Base-by-base conservation (phyloP, 2,113 vertebrate genomes). In the Ochotona curzoniae region DNA sequence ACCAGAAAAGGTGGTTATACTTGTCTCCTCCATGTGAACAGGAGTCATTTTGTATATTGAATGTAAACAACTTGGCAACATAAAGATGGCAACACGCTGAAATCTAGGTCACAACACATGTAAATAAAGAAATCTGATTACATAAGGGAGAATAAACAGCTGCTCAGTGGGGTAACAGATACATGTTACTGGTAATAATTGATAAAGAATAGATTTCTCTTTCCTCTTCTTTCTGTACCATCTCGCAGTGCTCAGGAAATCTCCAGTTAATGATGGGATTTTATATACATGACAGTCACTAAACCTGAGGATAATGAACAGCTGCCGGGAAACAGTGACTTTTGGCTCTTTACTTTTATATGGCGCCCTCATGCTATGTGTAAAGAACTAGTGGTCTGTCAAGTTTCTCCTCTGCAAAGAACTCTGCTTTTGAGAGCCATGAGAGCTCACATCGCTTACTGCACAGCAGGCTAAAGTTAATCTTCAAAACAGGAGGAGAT, bases 351-450 rank as follows among this genome's bases (percentile, higher is more conserved):
- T 64, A 71, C 7, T 84, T 79, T 71, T 15, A 32, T 67, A 7
- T 8, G 69, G 0, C 64, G 32, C 35, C 69, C 74, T 95, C 26
- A 73, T 5, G 23, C 93, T 75, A 30, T 71, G n/a, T 63, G 13
- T 49, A 71, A 87, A 93, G 60, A 81, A 75, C 82, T 18, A 67
- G 8, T 88, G 54, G 90, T 87, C 93, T 93, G 63, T 35, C 35
- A 80, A 61, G 25, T 63, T 7, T 3, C 9, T 3, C 2, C 44
- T 89, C 5, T 61, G 47, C n/a, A 80, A 90, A 82, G 8, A 64
- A 38, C 20, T 35, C 61, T 91, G 47, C 38, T 67, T 93, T 79
- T 79, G 35, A 49, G 38, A 79, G 4, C 6, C 30, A 70, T 7
- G 7, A 88, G 30, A 66, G 32, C 69, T 80, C 23, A 60, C 1